Base-by-base conservation (phyloP, 2,888 invertebrate species). In the Terebella lapidaria region DNA sequence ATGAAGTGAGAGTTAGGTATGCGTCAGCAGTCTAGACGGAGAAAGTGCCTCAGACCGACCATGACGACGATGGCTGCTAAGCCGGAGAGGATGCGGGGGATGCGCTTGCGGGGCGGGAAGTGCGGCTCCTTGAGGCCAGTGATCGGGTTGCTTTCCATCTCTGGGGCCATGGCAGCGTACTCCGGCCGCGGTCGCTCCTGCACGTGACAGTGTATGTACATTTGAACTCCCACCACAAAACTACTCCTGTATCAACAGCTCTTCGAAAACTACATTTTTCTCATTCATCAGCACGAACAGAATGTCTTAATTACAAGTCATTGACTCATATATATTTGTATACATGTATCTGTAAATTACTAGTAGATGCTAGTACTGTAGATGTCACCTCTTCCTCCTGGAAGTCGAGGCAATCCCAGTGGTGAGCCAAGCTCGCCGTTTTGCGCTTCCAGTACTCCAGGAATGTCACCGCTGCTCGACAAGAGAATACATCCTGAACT, bases 361-460 rank as follows among this genome's bases (percentile, higher is more conserved):
- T n/a, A n/a, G n/a, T n/a, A n/a, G n/a, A n/a, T n/a, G n/a, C n/a
- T n/a, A n/a, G n/a, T n/a, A n/a, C n/a, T n/a, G n/a, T n/a, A n/a
- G n/a, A n/a, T n/a, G n/a, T n/a, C n/a, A 77, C 80, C 74, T 84
- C 84, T 68, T 84, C 84, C 59, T 84, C 84, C 66, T 84, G 83
- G 71, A 83, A 84, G 63, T 83, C 84, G 70, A 83, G 75, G 62
- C 83, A 83, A 72, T 85, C 85, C 85, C 85, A 85, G 69, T 84
- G 84, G 70, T 85, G 84, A 25, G 84, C 83, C 29, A 84, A 72
- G 56, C 82, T 82, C 20, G 83, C 84, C 57, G 82, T 84, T 69
- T 84, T 84, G 52, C 84, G 74, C 68, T 85, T 85, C 85, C 85
- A 85, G 71, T 84, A 84, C 67, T 85, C 84, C 62, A 85, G 76